Evolutionary conservation across 2,888 invertebrate species (phyloP), one percentile per base, ranked within the genome.

Genomic region (Sycophila texana): DNA sequence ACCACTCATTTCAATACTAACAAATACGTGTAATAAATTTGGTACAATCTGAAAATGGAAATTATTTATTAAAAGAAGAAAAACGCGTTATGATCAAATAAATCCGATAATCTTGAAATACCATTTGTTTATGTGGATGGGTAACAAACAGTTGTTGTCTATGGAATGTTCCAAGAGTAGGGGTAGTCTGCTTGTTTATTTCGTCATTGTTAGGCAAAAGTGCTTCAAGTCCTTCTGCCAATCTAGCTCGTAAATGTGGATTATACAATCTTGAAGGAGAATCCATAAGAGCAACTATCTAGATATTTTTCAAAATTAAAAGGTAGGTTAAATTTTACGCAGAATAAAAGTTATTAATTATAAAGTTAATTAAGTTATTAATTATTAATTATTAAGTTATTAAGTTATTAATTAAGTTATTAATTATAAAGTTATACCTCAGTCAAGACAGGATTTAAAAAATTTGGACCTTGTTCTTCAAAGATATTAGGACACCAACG

Each of bases 1-100:
- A 0, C 98, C 98, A 0, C 98, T 98, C 96, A 98, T 97, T 92
- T 99, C 98, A 81, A 99, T 99, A 83, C 96, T 96, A n/a, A 99
- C 98, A 90, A 98, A 99, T 12, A 99, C 98, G 87, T 97, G 94
- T 76, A 98, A 91, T 47, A 99, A 91, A 87, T 95, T 95, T 63
- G 94, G 92, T 14, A 96, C 95, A 79, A 98, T 93, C 93, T 98
- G 90, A 83, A 74, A 70, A 57, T 5, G 18, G 5, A 53, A 68
- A 74, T 39, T 12, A 58, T 0, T 58, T 58, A 18, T 58, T 20
- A 12, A 7, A 20, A 20, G 18, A 4, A 58, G 10, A 2, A 20
- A 20, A n/a, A n/a, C 18, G 5, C 20, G 7, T 7, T n/a, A n/a
- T n/a, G n/a, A 58, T 18, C 12, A 12, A 3, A 20, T 58, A 58